These are phyloP conservation scores for Xylota segnis DNA, from an alignment of 2,888 invertebrate species.

Conservation along the genomic window DNA sequence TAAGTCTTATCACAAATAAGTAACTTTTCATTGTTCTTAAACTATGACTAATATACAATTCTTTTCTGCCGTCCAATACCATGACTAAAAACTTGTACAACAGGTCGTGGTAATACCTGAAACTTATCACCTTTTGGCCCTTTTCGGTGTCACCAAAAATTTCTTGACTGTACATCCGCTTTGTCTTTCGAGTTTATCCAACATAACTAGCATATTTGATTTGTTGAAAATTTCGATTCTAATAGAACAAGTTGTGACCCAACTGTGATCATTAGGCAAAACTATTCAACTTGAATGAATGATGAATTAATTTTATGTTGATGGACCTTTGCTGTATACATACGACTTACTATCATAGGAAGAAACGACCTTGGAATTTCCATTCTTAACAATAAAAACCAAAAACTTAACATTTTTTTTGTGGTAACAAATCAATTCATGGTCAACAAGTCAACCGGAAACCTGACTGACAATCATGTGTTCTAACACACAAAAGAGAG, in stretches of 20 bases:
- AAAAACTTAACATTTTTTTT: not conserved
- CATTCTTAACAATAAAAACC: constrained; percentile 1
- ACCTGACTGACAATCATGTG: constrained; percentile 1
- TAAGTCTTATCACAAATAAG: too few species aligned
- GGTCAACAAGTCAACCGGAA: not conserved
- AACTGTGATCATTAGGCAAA: constrained; percentile 9
- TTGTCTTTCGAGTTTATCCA: not conserved
- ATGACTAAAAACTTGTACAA: too few species aligned
- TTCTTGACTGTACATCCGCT: not conserved
- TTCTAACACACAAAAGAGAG: not conserved
- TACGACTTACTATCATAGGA: not conserved
- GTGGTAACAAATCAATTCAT: not conserved
- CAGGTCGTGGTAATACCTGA: too few species aligned
- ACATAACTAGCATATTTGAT: not conserved
- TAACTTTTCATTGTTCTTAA: too few species aligned
- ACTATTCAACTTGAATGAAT: not conserved
- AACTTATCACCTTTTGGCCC: too few species aligned
- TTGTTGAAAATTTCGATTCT: not conserved
- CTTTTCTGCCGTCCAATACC: too few species aligned
- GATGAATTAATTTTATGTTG: constrained; percentile 11
- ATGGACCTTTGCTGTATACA: not conserved
- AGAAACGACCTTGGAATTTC: constrained; percentile 19
- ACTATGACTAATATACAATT: too few species aligned
- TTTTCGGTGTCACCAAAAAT: not conserved
- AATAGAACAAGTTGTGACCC: constrained; percentile 9